Percentiles rank a stretch among this genome's conserved stretches.
Evolutionary conservation across 2,113 vertebrate species (phyloP).

Genomic region (Nymphicus hollandicus): DNA sequence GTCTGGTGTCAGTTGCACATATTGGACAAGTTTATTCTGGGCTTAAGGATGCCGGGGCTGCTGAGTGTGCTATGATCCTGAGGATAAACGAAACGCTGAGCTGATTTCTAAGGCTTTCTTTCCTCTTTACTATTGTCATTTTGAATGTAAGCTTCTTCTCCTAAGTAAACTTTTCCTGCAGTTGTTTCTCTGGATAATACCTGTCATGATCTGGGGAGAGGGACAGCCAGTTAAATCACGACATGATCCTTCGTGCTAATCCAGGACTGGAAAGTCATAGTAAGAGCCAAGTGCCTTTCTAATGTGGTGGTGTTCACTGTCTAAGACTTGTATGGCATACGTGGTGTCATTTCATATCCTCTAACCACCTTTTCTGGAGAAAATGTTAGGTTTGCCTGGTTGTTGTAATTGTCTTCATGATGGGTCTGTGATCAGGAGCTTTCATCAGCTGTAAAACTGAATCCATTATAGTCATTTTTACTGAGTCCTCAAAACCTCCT

Average conservation of each 20-base stretch:
- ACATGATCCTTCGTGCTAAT: neutral
- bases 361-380: neutral
- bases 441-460: neutral
- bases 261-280: neutral
- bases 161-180: neutral
- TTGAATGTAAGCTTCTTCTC: neutral
- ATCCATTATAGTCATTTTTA: rapidly evolving
- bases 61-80: neutral
- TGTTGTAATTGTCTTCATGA: neutral
- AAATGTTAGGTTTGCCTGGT: rapidly evolving
- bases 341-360: neutral
- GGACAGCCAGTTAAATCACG: neutral
- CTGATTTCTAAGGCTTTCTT: neutral
- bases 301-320: rapidly evolving
- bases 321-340: neutral
- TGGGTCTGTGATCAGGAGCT: neutral
- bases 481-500: neutral
- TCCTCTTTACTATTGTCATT: neutral
- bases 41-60: neutral
- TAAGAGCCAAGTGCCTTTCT: neutral
- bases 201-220: neutral
- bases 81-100: neutral
- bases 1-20: neutral
- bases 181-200: neutral
- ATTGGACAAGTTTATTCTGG: neutral